A percentile compares a stretch with the other conserved stretches of the same genome.
phyloP scores from a whole-genome alignment of 2,113 vertebrate species.

The Siphamia tubifer region DNA sequence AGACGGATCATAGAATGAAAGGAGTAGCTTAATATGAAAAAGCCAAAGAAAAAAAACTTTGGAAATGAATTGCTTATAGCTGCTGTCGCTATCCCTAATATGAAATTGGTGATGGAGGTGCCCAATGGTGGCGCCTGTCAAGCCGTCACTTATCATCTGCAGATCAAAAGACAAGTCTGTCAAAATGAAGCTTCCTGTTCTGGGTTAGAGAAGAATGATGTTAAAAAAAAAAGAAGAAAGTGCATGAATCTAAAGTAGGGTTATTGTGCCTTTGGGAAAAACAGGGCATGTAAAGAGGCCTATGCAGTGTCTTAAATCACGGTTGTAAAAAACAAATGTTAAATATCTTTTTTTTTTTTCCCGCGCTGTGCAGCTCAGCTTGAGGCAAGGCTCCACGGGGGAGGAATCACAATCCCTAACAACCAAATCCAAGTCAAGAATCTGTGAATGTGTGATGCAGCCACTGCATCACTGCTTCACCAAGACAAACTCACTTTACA shows the following conservation, averaged over 20 bases:
- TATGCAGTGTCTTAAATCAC: not conserved
- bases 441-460: conserved; percentile 38
- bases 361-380: conserved; percentile 15
- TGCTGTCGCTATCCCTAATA: not conserved
- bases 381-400: conserved; percentile 3
- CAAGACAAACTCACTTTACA: conserved; percentile 11
- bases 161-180: conserved; percentile 7
- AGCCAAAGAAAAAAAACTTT: not conserved
- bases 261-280: not conserved
- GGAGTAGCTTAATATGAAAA: not conserved
- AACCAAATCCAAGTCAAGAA: conserved; percentile 66
- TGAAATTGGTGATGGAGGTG: not conserved
- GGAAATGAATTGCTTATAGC: not conserved
- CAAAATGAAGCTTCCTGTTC: conserved; percentile 1
- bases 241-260: not conserved
- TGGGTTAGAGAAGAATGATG: not conserved
- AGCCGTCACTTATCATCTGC: conserved; percentile 7
- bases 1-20: too few species aligned
- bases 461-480: conserved; percentile 10
- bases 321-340: conserved; percentile 19
- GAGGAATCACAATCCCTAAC: conserved; percentile 47
- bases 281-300: not conserved
- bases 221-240: not conserved
- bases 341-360: conserved; percentile 24
- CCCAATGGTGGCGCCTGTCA: conserved; percentile 22